Evolutionary conservation across 2,113 vertebrate species (phyloP), one percentile per base, ranked within the genome.

Genomic region (Rhinopomastus cyanomelas): DNA sequence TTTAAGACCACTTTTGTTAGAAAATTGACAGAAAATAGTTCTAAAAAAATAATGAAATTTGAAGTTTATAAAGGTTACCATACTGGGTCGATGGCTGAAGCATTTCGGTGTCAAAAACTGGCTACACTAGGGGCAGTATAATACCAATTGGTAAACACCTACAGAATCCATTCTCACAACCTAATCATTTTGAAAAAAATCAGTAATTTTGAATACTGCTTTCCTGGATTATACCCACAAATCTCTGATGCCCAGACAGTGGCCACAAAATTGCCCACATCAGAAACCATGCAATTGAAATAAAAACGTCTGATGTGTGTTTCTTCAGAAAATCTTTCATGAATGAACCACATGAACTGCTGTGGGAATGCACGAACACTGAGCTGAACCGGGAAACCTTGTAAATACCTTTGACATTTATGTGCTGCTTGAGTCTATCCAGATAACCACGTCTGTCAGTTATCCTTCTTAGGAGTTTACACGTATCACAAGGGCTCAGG

Each of bases 401-500:
- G 37, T 83, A 96, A 96, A 95, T 91, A 81, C 96, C 92, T 94
- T 95, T 95, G 93, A 88, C 95, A 91, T 96, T 95, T 95, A 96
- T 59, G 8, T 94, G 91, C 71, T 78, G 57, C 91, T 73, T 91
- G 91, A 81, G 51, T 82, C 93, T 95, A 88, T 96, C 95, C 95
- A 95, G 96, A 95, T 92, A 94, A 89, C 90, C 72, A 65, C 5
- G 51, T 94, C 91, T 93, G 92, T 94, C 93, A 90, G 56, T 97
- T 96, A 96, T 96, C 96, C 96, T 95, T 86, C 95, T 97, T 97
- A 97, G 90, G 85, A 93, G 72, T 94, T 95, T 96, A 90, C 93
- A 75, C 60, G 57, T 89, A 86, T 92, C 81, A 75, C 87, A 90
- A 81, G 77, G 94, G 93, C 94, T 96, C 94, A 97, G 79, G 77